Evolutionary conservation across 2,888 invertebrate genomes (phyloP), one percentile per base, ranked within the genome.

Genomic region (Sarcophaga caerulescens): DNA sequence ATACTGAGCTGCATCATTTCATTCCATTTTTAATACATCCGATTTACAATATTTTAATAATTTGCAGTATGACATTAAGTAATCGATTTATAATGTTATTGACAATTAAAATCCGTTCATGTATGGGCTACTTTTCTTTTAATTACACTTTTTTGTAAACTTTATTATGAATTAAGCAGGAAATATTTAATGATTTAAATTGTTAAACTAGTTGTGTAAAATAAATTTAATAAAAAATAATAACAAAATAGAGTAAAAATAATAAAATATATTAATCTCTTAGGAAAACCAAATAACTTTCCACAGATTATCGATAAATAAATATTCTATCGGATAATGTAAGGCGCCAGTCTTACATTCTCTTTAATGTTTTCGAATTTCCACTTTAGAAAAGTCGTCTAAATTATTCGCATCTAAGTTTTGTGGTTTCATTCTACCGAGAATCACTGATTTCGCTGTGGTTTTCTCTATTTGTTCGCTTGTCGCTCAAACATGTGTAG

Each of bases 261-360:
- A 14, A 47, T 1, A 52, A 52, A 52, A 17, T 52, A 12, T 52
- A 4, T 14, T 52, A 14, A 52, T 0, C 12, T 14, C 12, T 14
- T 14, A 12, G 4, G 17, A 52, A 52, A 52, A 12, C 52, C 52
- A 14, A 52, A 52, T 52, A 52, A 52, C 17, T 52, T 52, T 52
- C 52, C 17, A 52, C 12, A 52, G 52, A 52, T 52, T 52, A 70
- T 59, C 63, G 81, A 82, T 71, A 77, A 60, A 65, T 69, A 71
- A 65, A 82, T 66, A 71, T 73, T 82, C 60, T 62, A 60, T 66
- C 4, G 17, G 66, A 82, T 82, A 77, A 52, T 21, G n/a, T 14
- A 47, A 71, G 82, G 77, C 82, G 77, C 82, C 82, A 77, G 45
- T 44, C 21, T 71, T 21, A 47, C 52, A 52, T 17, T 14, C 52